These are phyloP conservation scores for Cerceris ruficornis DNA, from an alignment of 2,888 invertebrate genomes.

Conservation along the genomic window DNA sequence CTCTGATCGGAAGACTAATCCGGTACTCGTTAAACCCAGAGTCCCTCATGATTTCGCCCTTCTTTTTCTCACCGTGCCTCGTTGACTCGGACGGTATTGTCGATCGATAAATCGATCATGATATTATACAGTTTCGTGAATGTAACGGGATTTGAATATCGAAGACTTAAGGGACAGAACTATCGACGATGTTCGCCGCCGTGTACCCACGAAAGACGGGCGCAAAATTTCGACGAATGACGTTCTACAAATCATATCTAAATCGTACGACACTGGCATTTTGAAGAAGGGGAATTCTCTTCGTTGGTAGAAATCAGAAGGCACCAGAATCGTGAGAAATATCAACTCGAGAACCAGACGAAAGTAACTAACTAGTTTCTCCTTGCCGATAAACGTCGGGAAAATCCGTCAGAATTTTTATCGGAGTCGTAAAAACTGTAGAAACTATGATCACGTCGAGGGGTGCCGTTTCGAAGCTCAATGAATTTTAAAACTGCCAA, in stretches of 20 bases:
- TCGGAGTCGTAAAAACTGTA: slow-evolving; percentile 24
- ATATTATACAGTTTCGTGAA: no score
- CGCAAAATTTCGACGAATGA: no score
- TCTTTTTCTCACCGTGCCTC: background rate
- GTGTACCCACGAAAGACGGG: no score
- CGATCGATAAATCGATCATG: slow-evolving; percentile 18
- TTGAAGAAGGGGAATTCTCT: background rate
- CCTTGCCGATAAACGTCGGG: background rate
- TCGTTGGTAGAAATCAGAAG: background rate
- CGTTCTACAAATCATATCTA: no score
- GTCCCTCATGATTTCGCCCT: background rate
- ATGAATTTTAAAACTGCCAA: slow-evolving; percentile 33
- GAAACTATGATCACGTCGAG: slow-evolving; percentile 13
- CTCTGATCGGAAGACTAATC: slow-evolving; percentile 36
- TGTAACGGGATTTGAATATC: no score
- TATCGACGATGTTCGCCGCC: no score
- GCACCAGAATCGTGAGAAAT: background rate
- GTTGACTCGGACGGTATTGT: slow-evolving; percentile 10
- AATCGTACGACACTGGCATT: no score
- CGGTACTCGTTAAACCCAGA: slow-evolving; percentile 28
- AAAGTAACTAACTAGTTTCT: slow-evolving; percentile 6
- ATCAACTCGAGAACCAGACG: background rate
- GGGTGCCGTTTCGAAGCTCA: slow-evolving; percentile 13
- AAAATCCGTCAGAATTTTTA: slow-evolving; percentile 21
- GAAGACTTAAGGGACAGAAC: no score